Conservation (phyloP, 2,113 vertebrate species). For the Rhea americana region DNA sequence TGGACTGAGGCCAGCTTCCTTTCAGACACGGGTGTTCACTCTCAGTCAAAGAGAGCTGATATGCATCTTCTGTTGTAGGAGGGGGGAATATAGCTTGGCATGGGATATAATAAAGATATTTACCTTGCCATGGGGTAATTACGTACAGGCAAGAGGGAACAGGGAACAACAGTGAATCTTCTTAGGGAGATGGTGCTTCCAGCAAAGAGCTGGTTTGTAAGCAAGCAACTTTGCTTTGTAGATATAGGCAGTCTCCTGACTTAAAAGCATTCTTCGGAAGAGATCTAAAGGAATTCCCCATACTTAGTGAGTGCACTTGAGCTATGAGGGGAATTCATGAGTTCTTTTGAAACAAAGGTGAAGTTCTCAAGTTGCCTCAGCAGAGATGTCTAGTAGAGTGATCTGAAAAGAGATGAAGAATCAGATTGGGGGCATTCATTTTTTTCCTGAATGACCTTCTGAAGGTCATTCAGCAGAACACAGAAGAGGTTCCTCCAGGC, state of each 20-base stretch:
- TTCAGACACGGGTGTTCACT: not conserved
- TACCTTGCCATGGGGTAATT: constrained; percentile 51
- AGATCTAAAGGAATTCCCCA: constrained; percentile 60
- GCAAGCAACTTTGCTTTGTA: constrained; percentile 51
- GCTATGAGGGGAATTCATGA: constrained; percentile 15
- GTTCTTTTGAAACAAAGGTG: constrained; percentile 41
- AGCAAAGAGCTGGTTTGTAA: constrained; percentile 18
- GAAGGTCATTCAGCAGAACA: not conserved
- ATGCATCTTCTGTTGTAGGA: not conserved
- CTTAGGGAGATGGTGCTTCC: constrained; percentile 30
- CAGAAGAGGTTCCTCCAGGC: not conserved
- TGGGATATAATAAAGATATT: constrained; percentile 47
- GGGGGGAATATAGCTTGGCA: constrained; percentile 41
- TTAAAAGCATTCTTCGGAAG: constrained; percentile 57
- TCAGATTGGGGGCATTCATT: not conserved
- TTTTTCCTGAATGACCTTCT: not conserved
- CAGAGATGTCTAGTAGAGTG: not conserved
- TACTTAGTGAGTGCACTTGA: constrained; percentile 26
- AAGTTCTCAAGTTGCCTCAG: constrained; percentile 40
- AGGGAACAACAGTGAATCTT: constrained; percentile 8
- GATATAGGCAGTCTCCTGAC: not conserved
- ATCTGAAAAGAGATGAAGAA: constrained; percentile 26
- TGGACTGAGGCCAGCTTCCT: not conserved
- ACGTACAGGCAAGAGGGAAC: constrained; percentile 38
- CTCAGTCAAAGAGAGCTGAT: not conserved